These are phyloP conservation scores for Xiphophorus hellerii DNA, from an alignment of 2,113 vertebrate genomes.

Conservation along the genomic window DNA sequence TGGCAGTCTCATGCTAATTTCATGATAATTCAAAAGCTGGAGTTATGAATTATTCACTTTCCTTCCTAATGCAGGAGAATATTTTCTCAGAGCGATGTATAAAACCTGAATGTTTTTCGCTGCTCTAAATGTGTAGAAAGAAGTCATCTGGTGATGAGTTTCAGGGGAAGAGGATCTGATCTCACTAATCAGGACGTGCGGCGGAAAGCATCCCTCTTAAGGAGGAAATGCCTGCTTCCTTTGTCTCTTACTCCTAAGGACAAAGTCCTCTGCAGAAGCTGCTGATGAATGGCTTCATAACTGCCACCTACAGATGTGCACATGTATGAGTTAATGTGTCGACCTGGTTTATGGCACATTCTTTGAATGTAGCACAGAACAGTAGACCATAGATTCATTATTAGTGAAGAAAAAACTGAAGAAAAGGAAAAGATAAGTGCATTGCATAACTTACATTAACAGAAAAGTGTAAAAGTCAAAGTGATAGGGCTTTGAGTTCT, in stretches of 20 bases:
- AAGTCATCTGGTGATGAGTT: conserved; percentile 37
- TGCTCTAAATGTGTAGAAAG: conserved; percentile 21
- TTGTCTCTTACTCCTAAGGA: conserved; percentile 75
- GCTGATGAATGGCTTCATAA: conserved; percentile 52
- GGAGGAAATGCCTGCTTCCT: conserved; percentile 82
- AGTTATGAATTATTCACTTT: conserved; percentile 34
- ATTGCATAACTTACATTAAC: not conserved
- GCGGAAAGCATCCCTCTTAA: conserved; percentile 74
- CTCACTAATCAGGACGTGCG: conserved; percentile 72
- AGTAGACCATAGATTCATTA: not conserved
- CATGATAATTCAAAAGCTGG: conserved; percentile 16
- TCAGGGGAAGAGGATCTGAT: conserved; percentile 54
- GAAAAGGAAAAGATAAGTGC: not conserved
- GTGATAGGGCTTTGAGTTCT: not conserved
- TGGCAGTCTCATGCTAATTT: conserved; percentile 32
- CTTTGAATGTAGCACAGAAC: not conserved
- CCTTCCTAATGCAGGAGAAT: conserved; percentile 22
- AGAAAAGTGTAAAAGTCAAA: not conserved
- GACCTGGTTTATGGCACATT: not conserved
- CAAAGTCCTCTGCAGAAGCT: conserved; percentile 49
- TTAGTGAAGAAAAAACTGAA: not conserved
- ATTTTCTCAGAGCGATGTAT: conserved; percentile 46
- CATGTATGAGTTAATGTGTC: conserved; percentile 16
- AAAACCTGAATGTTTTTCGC: conserved; percentile 31
- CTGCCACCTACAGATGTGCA: conserved; percentile 33